Evolutionary conservation across 2,888 invertebrate genomes (phyloP).

Genomic region (Brenthis ino): DNA sequence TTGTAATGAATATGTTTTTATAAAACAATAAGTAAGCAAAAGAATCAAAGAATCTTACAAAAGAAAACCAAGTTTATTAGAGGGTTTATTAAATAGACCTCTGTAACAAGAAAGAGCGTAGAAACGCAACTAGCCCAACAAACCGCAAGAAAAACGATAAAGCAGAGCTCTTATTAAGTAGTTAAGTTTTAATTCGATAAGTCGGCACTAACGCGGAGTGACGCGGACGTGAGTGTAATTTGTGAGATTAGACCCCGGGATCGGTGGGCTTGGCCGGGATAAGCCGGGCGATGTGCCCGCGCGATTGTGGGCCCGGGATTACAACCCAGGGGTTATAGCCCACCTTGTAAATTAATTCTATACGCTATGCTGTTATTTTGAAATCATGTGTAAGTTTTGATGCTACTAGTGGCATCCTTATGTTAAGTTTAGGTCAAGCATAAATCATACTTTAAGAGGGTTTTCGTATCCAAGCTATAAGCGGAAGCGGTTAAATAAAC

Average conservation of each 20-base stretch:
- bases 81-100: neutral
- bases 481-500: neutral
- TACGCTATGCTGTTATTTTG: conserved; percentile 29
- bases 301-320: conserved; percentile 36
- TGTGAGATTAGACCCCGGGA: conserved; percentile 39
- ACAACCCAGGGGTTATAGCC: conserved; percentile 21
- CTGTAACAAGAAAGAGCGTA: neutral
- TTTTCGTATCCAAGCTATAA: neutral
- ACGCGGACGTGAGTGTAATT: conserved; percentile 39
- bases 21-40: no score
- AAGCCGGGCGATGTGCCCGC: conserved; percentile 34
- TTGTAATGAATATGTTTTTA: no score
- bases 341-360: conserved; percentile 35
- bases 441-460: neutral
- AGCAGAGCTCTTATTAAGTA: conserved; percentile 34
- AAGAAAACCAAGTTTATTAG: no score
- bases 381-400: conserved; percentile 20
- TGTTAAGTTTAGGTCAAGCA: neutral
- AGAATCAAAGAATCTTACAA: no score
- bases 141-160: conserved; percentile 15
- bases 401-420: neutral
- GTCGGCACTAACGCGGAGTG: conserved; percentile 33
- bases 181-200: conserved; percentile 42
- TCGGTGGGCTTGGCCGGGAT: conserved; percentile 27
- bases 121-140: neutral